Evolutionary conservation across 2,888 invertebrate species (phyloP).

Genomic region (Horisme vitalbata): DNA sequence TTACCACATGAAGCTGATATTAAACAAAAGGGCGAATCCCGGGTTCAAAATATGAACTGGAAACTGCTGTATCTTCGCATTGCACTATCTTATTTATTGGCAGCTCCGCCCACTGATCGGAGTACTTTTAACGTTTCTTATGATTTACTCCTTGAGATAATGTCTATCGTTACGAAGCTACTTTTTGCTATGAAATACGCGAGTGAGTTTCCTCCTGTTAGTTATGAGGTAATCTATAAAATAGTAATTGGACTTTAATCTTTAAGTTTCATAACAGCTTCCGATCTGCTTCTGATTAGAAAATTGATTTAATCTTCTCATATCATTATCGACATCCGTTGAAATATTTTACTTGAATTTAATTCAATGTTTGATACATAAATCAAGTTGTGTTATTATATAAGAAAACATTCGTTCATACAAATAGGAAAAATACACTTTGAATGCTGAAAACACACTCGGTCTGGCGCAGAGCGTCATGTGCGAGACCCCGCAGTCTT

Average conservation of each 20-base stretch:
- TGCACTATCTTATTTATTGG: constrained; percentile 58
- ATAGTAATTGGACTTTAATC: constrained; percentile 28
- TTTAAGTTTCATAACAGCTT: constrained; percentile 26
- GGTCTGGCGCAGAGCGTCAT: too few relatives aligned
- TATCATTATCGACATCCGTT: constrained; percentile 1
- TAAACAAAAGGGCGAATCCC: constrained; percentile 18
- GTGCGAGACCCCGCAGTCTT: too few relatives aligned
- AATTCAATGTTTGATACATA: neutral
- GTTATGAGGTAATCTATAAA: constrained; percentile 27
- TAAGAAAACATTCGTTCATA: too few relatives aligned
- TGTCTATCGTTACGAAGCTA: constrained; percentile 53
- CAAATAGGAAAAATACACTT: too few relatives aligned
- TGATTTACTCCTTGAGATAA: constrained; percentile 58
- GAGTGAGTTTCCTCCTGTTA: constrained; percentile 30
- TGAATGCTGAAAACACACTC: too few relatives aligned
- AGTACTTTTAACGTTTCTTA: constrained; percentile 57
- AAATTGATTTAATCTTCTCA: constrained; percentile 20
- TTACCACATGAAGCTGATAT: constrained; percentile 12
- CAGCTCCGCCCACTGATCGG: constrained; percentile 49
- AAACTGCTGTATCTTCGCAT: constrained; percentile 42
- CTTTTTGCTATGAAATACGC: constrained; percentile 66
- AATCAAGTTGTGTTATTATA: neutral
- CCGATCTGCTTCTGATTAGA: constrained; percentile 19
- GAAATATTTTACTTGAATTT: neutral
- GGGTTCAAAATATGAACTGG: constrained; percentile 4